Evolutionary conservation across 2,888 invertebrate species (phyloP), one percentile per base, ranked within the genome.

Genomic region (Ennomos erosarius): DNA sequence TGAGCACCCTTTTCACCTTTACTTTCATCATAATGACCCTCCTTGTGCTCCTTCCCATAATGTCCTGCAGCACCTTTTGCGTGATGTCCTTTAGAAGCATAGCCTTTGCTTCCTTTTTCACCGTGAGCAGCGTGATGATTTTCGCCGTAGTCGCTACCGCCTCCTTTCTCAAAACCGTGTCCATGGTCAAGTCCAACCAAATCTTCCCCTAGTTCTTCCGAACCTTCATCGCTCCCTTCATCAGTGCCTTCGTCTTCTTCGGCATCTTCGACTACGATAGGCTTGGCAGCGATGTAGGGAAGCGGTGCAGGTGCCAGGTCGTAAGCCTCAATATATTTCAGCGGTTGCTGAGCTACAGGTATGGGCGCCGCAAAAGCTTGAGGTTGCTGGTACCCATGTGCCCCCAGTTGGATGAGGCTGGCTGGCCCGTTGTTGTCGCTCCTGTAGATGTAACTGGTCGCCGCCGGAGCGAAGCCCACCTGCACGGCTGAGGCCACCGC

Each of bases 11-110:
- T 93, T 55, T 92, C 88, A 0, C 94, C 94, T 33, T 91, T 90
- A 16, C 85, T 89, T 73, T 93, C 91, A 37, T 82, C 86, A 72
- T 93, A 92, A 69, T 89, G 87, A 3, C 93, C 94, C 73, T 93
- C 90, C 9, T 93, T 81, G 37, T 92, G 90, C 55, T 90, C 91
- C 57, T 93, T 92, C 8, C 90, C 92, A 69, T 94, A 93, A 64
- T 92, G 82, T 10, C 94, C 94, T 35, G 93, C 84, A 62, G 90
- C 85, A 0, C 94, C 95, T 69, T 94, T 93, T 53, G 93, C 93
- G 68, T 90, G 93, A 35, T 90, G 87, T 10, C 92, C 90, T 62
- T 92, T 82, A 0, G 89, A 91, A 50, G 88, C 87, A 79, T 93
- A 94, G 9, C 93, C 94, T 64, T 93, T 92, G 59, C 88, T 88